Evolutionary conservation across 2,888 invertebrate species (phyloP), one percentile per base, ranked within the genome.

Genomic region (Aleiodes alternator): DNA sequence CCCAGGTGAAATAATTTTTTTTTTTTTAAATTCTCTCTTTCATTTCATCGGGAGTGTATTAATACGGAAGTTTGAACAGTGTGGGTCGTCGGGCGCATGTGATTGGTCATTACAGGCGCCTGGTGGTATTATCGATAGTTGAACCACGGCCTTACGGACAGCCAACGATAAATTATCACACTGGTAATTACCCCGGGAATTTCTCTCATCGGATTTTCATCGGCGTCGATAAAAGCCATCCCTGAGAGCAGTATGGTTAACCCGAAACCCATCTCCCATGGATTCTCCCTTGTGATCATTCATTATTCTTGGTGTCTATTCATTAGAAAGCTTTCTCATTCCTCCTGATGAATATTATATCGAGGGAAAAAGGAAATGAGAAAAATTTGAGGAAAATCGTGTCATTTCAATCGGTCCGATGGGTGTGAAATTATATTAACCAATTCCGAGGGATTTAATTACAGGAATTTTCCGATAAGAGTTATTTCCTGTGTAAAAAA

Each of bases 131-230:
- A 64, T 72, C 72, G 72, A 72, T 72, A 53, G 53, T 64, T 43
- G 53, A 56, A 56, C 72, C 66, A 68, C 23, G 11, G 38, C 48
- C 43, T 48, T 14, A 56, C 53, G 38, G 23, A 48, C 71, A 34
- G 12, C 8, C 43, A 7, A 38, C 66, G 56, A 72, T 72, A 72
- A 72, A 66, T 72, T 72, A 72, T 72, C 56, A 66, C 55, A 51
- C 43, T 53, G 38, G 56, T 72, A 66, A 72, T 72, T 72, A 59
- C 29, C 66, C 66, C 38, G 72, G 55, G 72, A 72, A 72, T 72
- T 64, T 64, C 64, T 66, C 72, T 64, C 72, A 72, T 72, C 56
- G 72, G 66, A 64, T 72, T 72, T 66, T 72, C 72, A 72, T 72
- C 64, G 72, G 38, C 53, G 64, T 72, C 72, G 72, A 72, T 72